These are phyloP conservation scores for Gopherus evgoodei DNA, from an alignment of 2,113 vertebrate genomes.

Conservation along the genomic window DNA sequence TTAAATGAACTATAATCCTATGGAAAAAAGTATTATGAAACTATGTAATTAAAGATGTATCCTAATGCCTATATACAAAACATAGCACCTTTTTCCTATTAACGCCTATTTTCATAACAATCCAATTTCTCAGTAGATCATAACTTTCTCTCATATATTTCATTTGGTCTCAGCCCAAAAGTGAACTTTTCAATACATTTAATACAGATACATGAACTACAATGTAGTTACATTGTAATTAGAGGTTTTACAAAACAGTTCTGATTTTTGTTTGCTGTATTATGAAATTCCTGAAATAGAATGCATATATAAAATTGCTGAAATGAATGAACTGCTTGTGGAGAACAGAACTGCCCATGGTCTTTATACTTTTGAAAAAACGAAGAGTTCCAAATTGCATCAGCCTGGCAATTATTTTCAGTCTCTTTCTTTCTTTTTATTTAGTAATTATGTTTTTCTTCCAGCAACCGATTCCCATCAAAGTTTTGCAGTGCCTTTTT, in stretches of 20 bases:
- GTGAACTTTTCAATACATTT: neutral
- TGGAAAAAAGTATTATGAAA: neutral
- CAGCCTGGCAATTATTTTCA: constrained; percentile 33
- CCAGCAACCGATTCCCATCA: constrained; percentile 36
- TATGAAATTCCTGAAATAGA: constrained; percentile 18
- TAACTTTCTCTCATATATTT: neutral
- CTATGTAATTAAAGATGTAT: neutral
- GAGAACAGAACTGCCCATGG: neutral
- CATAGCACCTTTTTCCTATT: neutral
- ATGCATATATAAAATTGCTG: neutral
- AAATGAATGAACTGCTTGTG: neutral
- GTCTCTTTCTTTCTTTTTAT: constrained; percentile 51
- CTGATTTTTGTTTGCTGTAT: constrained; percentile 1
- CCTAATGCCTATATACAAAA: neutral
- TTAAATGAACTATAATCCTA: neutral
- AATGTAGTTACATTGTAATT: neutral
- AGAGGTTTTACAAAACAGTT: neutral
- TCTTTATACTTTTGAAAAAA: constrained; percentile 7
- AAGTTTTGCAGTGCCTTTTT: constrained; percentile 30
- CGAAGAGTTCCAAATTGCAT: constrained; percentile 20
- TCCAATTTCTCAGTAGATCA: neutral
- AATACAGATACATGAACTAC: neutral
- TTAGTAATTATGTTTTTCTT: constrained; percentile 38
- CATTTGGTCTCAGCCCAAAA: too few species aligned
- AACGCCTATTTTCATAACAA: neutral